These are phyloP conservation scores for Montipora efflorescens DNA, from an alignment of 64 coral and sea anemone species.

Conservation along the genomic window DNA sequence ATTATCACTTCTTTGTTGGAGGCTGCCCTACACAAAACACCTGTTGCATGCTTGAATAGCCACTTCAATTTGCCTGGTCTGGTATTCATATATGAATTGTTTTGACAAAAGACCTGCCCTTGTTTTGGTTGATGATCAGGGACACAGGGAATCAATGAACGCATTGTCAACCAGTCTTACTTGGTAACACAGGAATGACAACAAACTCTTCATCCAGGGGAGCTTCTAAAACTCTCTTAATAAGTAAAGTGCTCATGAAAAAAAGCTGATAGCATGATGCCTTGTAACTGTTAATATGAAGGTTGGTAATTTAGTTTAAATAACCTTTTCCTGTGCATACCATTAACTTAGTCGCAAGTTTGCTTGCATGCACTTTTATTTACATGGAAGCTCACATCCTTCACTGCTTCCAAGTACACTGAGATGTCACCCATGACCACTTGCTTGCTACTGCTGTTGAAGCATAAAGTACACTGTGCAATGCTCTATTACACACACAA, in stretches of 20 bases:
- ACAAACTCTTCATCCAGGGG: constrained; percentile 3
- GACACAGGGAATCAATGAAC: constrained; percentile 46
- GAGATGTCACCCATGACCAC: constrained; percentile 43
- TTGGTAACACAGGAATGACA: constrained; percentile 42
- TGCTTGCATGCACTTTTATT: constrained; percentile 36
- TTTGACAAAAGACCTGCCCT: background rate
- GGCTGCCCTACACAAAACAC: background rate
- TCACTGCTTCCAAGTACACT: constrained; percentile 48
- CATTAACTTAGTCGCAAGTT: background rate
- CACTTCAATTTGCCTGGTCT: background rate
- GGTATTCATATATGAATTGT: background rate
- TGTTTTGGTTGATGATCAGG: background rate
- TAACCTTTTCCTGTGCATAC: background rate
- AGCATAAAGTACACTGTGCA: background rate
- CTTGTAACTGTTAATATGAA: constrained; percentile 35
- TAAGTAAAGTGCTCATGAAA: background rate
- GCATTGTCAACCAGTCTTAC: constrained; percentile 48
- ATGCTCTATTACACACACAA: constrained; percentile 32
- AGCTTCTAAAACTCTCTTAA: constrained; percentile 1
- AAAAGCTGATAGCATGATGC: constrained; percentile 12
- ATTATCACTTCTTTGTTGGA: too few species aligned
- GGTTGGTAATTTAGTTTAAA: background rate
- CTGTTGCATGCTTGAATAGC: background rate
- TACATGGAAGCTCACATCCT: constrained; percentile 45
- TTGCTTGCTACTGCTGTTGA: background rate